Percentiles rank a stretch among this genome's conserved stretches.
phyloP scores from a whole-genome alignment of 2,888 invertebrate species.

The Caenorhabditis imperialis region DNA sequence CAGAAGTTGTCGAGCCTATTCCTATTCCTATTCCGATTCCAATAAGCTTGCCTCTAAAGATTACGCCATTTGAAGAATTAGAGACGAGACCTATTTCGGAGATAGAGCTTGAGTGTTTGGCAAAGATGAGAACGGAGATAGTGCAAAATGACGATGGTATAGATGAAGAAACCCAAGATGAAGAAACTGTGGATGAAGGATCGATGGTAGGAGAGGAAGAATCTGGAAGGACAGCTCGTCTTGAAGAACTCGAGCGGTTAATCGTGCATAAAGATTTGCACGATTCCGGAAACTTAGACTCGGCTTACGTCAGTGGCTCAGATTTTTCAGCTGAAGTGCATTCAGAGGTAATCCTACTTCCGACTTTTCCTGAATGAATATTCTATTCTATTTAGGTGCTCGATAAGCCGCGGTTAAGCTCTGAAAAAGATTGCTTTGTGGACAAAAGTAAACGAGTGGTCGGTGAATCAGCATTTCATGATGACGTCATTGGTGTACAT shows the following conservation, averaged over 20 bases:
- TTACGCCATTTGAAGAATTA: constrained; percentile 8
- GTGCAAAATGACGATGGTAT: neutral
- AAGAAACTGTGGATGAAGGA: constrained; percentile 5
- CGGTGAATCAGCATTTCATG: constrained; percentile 48
- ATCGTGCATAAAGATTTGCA: constrained; percentile 31
- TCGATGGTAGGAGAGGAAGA: constrained; percentile 2
- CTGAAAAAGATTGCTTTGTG: constrained; percentile 9
- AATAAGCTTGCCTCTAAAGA: constrained; percentile 6
- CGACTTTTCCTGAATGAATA: neutral
- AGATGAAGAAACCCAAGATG: constrained; percentile 3
- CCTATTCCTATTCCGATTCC: constrained; percentile 4
- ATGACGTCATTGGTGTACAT: constrained; percentile 48
- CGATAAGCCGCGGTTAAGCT: constrained; percentile 42
- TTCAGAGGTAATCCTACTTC: constrained; percentile 15
- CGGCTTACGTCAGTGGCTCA: constrained; percentile 48
- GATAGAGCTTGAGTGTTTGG: neutral
- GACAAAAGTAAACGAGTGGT: constrained; percentile 6
- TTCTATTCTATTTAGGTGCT: constrained; percentile 22
- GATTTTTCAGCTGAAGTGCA: constrained; percentile 41
- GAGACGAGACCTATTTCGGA: constrained; percentile 26
- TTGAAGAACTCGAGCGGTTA: constrained; percentile 28
- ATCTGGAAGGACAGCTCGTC: neutral
- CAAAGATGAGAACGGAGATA: neutral
- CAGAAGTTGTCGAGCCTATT: neutral
- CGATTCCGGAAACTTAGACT: constrained; percentile 45